These are phyloP conservation scores for Drosophila birchii DNA, from an alignment of 2,888 invertebrate genomes.

Conservation along the genomic window DNA sequence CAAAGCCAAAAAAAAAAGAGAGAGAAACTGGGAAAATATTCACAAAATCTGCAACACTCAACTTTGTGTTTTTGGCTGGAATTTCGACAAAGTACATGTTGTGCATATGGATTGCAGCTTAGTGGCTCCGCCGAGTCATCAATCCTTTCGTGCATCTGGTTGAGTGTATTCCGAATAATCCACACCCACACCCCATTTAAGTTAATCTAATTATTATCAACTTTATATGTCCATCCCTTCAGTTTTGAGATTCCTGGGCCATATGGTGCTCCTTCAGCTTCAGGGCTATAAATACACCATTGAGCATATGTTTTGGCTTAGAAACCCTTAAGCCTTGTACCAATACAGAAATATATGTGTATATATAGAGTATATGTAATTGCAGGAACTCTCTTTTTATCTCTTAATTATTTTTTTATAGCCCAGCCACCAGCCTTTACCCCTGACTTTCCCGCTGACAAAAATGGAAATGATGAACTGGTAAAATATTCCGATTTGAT, in stretches of 20 bases:
- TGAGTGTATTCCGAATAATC: constrained; percentile 3
- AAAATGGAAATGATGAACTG: constrained; percentile 44
- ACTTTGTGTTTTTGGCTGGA: constrained; percentile 15
- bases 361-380: neutral
- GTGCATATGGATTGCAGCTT: constrained; percentile 22
- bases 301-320: constrained; percentile 28
- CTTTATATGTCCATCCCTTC: constrained; percentile 8
- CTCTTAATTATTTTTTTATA: constrained; percentile 50
- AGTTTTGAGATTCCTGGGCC: neutral
- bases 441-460: neutral
- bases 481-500: constrained; percentile 44
- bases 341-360: neutral
- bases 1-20: neutral
- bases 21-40: constrained; percentile 8
- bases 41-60: constrained; percentile 24
- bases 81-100: constrained; percentile 7
- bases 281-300: constrained; percentile 25
- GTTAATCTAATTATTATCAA: constrained; percentile 45
- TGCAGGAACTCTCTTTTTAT: constrained; percentile 28
- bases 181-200: neutral
- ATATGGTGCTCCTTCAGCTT: constrained; percentile 15
- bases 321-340: neutral
- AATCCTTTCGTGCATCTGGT: neutral
- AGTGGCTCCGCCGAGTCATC: neutral
- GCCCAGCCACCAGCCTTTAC: neutral